Base-by-base conservation (phyloP, 2,797 vertebrate species). In the Phrynocephalus vlangalii region DNA sequence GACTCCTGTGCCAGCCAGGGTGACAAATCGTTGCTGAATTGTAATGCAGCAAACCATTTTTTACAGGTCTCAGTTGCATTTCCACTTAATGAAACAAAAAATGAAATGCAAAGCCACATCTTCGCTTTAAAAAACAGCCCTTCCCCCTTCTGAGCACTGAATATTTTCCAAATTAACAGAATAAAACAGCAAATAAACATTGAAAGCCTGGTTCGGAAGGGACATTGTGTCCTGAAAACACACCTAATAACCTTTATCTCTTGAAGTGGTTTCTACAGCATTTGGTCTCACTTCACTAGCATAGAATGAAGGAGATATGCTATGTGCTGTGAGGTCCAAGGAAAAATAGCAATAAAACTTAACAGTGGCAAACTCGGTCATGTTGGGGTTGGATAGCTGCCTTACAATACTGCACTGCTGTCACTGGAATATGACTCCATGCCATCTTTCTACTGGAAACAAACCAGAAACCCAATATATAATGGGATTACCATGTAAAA, bases 271-370 rank as follows among this genome's bases (percentile, higher is more conserved):
- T 30, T 6, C 24, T 72, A 44, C 63, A 44, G 18, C 60, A 87
- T 87, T 85, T 84, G 75, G 38, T 81, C 26, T 87, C 44, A 50
- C 9, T 70, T 84, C 28, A 82, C 11, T n/a, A 56, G 15, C 28
- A 93, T 22, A 44, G 87, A 1, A 0, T 48, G 67, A 83, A 89
- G 52, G 79, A 3, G 79, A 1, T 10, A 83, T 18, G 33, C 70
- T 83, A 86, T 87, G 0, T 33, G 66, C n/a, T 85, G 76, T 22
- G 50, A 88, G 77, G 28, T 20, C 33, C 70, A 28, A 67, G 84
- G 88, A 88, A 75, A 50, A 5, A 30, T 67, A 0, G 13, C 44
- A 68, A 70, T 77, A 28, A 68, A 60, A 81, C 63, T 79, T 38
- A 60, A 5, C 38, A 89, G 22, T 86, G 66, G 33, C 44, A 60